Evolutionary conservation across 2,797 vertebrate species (phyloP), one percentile per base, ranked within the genome.

Genomic region (Smutsia gigantea): DNA sequence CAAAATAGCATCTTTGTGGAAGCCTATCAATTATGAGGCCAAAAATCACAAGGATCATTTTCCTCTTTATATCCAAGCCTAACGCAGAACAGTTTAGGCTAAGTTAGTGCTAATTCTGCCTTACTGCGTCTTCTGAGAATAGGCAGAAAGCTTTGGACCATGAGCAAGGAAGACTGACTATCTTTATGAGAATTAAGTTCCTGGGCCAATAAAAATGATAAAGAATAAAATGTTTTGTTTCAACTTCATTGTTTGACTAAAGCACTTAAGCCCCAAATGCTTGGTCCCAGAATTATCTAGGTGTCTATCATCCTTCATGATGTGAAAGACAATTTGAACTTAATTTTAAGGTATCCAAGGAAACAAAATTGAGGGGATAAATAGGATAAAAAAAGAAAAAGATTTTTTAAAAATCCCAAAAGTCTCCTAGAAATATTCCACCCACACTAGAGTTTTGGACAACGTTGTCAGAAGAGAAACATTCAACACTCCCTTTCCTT

Each of bases 151-250:
- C 57, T 97, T 96, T 96, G 74, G 55, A 27, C 21, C 82, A 25
- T 82, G 86, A 95, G 53, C n/a, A 63, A 31, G 37, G 55, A 90
- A 51, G 21, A 92, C 42, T 92, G 57, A 75, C 92, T 39, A 79
- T 46, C 66, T 97, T 98, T 90, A 55, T 79, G 85, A 95, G 82
- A 94, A 72, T 21, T 75, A 89, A 95, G 11, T 64, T 95, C 27
- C 77, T 39, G 85, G 61, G 82, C 96, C 95, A 96, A 25, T 49
- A 97, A 97, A 95, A 98, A 79, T 95, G 46, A 84, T 92, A 37
- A 96, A 94, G 95, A 98, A 88, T 63, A 85, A 97, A 97, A 69
- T 51, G 89, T 96, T 97, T 97, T 95, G 92, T 81, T 98, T 94
- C 79, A 92, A 46, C 78, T 74, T 96, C 96, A 84, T 75, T 84